Percentiles rank a stretch among this genome's conserved stretches.
phyloP scores from a whole-genome alignment of 2,113 vertebrate genomes.

The Opisthocomus hoazin region DNA sequence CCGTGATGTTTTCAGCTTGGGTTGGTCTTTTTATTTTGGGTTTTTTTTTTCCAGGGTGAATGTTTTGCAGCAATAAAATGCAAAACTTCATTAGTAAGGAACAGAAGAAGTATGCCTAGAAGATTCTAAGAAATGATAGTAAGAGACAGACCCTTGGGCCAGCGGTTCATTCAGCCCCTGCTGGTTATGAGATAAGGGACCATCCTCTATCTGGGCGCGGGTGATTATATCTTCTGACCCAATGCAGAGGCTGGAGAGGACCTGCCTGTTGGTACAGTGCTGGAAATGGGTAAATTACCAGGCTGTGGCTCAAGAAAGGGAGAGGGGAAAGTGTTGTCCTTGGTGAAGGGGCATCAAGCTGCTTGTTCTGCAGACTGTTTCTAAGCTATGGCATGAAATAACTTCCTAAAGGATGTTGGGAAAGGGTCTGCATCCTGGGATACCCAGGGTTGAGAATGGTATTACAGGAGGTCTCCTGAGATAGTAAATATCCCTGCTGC shows the following conservation, averaged over 20 bases:
- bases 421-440: neutral
- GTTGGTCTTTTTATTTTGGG: neutral
- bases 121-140: neutral
- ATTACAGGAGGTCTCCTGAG: neutral
- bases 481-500: neutral
- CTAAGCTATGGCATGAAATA: neutral
- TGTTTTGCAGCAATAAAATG: neutral
- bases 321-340: neutral
- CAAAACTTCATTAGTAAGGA: neutral
- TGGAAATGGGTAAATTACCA: neutral
- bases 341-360: neutral
- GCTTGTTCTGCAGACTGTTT: neutral
- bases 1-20: neutral
- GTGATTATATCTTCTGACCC: neutral
- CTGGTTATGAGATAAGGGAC: neutral
- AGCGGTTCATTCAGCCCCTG: neutral
- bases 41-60: neutral
- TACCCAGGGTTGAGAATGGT: accelerated
- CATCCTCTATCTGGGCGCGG: neutral
- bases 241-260: neutral
- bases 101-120: neutral
- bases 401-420: neutral
- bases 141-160: neutral
- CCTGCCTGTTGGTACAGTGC: neutral
- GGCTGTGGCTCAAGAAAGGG: neutral